phyloP scores from a whole-genome alignment of 2,113 vertebrate genomes.

The Irena cyanogastra region DNA sequence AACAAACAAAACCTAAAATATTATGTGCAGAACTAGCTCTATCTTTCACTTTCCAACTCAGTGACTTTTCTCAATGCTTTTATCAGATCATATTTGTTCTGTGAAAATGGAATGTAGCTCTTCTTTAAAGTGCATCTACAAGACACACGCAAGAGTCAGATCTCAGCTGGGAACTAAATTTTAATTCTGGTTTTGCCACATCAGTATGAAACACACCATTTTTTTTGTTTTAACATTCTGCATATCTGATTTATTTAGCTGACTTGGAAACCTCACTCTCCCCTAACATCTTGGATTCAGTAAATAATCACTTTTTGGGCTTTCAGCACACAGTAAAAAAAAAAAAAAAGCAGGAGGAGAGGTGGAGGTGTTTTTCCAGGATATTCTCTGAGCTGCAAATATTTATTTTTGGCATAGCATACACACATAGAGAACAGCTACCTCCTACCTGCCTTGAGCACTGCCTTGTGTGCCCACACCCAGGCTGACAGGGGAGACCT shows the following conservation, averaged over 20 bases:
- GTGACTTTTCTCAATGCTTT: conserved; percentile 8
- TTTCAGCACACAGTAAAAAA: background rate
- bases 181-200: background rate
- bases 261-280: background rate
- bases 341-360: background rate
- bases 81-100: conserved; percentile 12
- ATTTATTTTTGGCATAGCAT: background rate
- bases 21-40: background rate
- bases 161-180: background rate
- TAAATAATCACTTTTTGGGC: conserved; percentile 13
- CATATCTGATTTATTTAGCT: conserved; percentile 2
- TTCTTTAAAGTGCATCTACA: background rate
- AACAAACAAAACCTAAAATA: background rate
- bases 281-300: background rate
- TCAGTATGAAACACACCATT: background rate
- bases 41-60: background rate
- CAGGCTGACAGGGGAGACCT: no score
- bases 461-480: background rate
- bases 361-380: background rate
- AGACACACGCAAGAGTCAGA: background rate
- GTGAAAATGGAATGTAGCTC: background rate
- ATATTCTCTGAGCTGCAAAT: background rate
- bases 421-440: background rate
- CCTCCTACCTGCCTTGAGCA: background rate
- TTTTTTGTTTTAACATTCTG: background rate